Base-by-base conservation (phyloP, 1,140 invertebrate species). In the Tetranychus urticae region DNA sequence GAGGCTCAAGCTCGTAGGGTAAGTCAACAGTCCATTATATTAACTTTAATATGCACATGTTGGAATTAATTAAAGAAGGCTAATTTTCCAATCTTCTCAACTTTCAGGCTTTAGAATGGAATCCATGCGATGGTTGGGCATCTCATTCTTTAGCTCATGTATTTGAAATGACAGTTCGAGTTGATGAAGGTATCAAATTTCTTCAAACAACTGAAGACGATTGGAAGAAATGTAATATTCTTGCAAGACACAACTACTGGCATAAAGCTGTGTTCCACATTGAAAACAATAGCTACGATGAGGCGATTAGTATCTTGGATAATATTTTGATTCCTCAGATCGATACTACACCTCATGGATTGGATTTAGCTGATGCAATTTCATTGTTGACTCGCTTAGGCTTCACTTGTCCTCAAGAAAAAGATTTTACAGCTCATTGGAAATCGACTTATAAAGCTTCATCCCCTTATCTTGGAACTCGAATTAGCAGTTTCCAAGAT, bases 171-270 rank as follows among this genome's bases (percentile, higher is more conserved):
- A 71, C 66, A 58, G 75, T 74, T 1, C 61, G 71, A 48, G 70
- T 69, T 54, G 66, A 74, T 35, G 73, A 77, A 62, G 78, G 78
- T 50, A 72, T 77, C 39, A 60, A 66, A 47, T 77, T 78, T 61
- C 65, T 79, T 64, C 67, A 70, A 12, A 69, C 65, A 12, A 78
- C 77, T 23, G 69, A 69, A 36, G 62, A 66, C 3, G 70, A 78
- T 62, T 79, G 78, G 78, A 65, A 66, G 64, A 74, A 76, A 65
- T 76, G 77, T 65, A 72, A 71, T 14, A 71, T 77, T 67, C 61
- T 79, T n/a, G 72, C 77, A 3, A 74, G 75, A 66, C 78, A 79
- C 65, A 78, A 78, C 59, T 77, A 72, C 65, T 79, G 78, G 78
- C 78, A 79, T 67, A 74, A 70, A 69, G 74, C 74, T 2, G 65